phyloP scores from a whole-genome alignment of 1,140 invertebrate species.

The Brachionus rotundiformis region DNA sequence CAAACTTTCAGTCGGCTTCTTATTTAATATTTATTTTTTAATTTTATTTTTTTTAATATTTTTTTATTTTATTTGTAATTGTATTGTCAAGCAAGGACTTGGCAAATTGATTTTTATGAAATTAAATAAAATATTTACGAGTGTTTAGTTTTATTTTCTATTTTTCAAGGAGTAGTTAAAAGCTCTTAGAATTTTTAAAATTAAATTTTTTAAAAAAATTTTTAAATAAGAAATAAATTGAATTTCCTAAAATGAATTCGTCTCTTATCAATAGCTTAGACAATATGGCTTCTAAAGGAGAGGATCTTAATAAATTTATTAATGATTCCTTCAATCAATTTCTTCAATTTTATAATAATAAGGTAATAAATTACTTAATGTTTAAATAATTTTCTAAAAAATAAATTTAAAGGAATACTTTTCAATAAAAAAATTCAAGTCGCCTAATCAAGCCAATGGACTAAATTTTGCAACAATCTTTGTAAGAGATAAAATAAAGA shows the following conservation, averaged over 20 bases:
- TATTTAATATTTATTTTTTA: neutral
- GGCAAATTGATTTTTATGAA: neutral
- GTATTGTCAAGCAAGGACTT: neutral
- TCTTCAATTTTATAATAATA: constrained; percentile 1
- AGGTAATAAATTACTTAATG: neutral
- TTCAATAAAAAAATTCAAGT: neutral
- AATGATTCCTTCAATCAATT: neutral
- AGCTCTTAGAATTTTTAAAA: neutral
- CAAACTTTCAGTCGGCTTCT: no score
- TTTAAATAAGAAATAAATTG: neutral
- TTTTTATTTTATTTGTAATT: neutral
- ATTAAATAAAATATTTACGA: constrained; percentile 1
- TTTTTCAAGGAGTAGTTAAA: neutral
- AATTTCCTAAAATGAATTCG: neutral
- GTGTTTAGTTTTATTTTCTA: neutral
- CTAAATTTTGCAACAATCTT: neutral
- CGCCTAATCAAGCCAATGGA: neutral
- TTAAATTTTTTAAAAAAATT: neutral
- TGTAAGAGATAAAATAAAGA: neutral
- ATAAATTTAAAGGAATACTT: constrained; percentile 17
- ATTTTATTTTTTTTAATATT: neutral
- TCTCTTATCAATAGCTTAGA: neutral
- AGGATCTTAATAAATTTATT: neutral
- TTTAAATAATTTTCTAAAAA: constrained; percentile 1
- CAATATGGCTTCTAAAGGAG: neutral